Evolutionary conservation across 2,888 invertebrate species (phyloP), one percentile per base, ranked within the genome.

Genomic region (Ochlodes sylvanus): DNA sequence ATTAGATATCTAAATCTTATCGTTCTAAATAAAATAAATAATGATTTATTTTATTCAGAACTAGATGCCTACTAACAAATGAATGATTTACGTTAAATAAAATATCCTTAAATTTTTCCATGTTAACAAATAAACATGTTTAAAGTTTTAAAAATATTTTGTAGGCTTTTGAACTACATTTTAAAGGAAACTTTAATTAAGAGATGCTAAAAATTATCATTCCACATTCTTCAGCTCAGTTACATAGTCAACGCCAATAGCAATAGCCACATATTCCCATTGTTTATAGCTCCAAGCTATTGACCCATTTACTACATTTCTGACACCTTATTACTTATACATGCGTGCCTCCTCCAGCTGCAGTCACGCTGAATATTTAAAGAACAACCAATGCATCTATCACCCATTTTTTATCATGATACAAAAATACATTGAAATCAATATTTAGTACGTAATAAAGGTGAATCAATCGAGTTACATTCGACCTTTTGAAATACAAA

Each of bases 291-390:
- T 69, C 76, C 65, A 71, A 87, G 84, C 85, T 87, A 88, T 88
- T 90, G 90, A 87, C 90, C 91, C 82, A 91, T 90, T 88, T 90
- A 85, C 79, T 41, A 50, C 50, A 89, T 88, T 87, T 85, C 78
- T 81, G 81, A 78, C 77, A 72, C 84, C 81, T 78, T 84, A 89
- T 89, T 85, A 86, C 82, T 90, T 88, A 90, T 90, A 88, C 89
- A 90, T 90, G 90, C 89, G 84, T 87, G 82, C 80, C 83, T 84
- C 80, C 83, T 84, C 71, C 76, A 62, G 65, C 80, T 85, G 84
- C 87, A 89, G 82, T 81, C 79, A 84, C 81, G 79, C 83, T 83
- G 86, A 83, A 88, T 88, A 80, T 78, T 79, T 81, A 76, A 72
- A 76, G 78, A 80, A 82, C 77, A 81, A 80, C 70, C 69, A 75